Evolutionary conservation across 2,113 vertebrate genomes (phyloP).

Genomic region (Thamnophis sirtalis): DNA sequence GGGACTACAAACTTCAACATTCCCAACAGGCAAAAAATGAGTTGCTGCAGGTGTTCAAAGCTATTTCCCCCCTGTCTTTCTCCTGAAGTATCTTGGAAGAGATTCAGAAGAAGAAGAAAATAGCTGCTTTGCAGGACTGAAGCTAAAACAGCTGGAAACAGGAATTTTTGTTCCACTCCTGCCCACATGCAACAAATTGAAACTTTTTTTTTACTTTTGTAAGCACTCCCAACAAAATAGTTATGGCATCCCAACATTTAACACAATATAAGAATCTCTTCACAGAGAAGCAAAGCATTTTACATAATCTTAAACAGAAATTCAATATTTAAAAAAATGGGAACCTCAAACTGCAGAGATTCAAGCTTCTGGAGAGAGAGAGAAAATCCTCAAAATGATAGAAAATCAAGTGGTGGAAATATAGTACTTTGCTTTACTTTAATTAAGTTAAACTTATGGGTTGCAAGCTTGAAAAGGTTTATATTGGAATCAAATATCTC

Average conservation of each 20-base stretch:
- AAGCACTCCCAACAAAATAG: not conserved
- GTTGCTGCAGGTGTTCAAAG: not conserved
- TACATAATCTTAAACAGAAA: not conserved
- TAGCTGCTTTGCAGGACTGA: not conserved
- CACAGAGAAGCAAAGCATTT: no score
- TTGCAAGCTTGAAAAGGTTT: not conserved
- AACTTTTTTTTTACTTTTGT: not conserved
- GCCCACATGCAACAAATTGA: not conserved
- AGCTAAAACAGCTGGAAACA: no score
- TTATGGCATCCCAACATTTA: not conserved
- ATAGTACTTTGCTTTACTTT: constrained; percentile 5
- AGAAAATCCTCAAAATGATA: not conserved
- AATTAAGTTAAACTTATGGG: not conserved
- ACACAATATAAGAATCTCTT: not conserved
- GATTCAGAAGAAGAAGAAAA: not conserved
- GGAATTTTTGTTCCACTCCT: not conserved
- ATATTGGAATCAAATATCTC: not conserved
- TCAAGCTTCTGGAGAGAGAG: not conserved
- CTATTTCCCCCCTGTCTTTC: not conserved
- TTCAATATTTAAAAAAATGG: not conserved
- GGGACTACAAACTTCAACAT: not conserved
- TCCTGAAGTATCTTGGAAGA: not conserved
- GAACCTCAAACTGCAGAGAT: not conserved
- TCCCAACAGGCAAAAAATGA: not conserved
- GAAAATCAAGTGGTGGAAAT: not conserved